Conservation (phyloP, 92 coral and sea anemone genomes). For the Zoanthus sansibaricus region DNA sequence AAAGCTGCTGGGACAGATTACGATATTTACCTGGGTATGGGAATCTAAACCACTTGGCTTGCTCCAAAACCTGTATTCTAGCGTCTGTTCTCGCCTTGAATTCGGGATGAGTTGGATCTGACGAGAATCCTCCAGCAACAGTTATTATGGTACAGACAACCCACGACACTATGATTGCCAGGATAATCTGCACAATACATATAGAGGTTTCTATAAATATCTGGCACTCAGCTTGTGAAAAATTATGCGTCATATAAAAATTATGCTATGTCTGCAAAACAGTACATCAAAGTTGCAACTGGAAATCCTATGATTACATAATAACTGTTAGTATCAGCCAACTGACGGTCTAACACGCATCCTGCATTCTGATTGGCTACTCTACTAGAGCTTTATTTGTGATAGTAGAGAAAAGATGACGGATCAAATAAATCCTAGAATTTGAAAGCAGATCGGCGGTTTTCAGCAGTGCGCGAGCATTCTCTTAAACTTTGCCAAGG, state of each 20-base stretch:
- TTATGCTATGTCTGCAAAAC: neutral
- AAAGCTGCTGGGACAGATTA: too few species aligned
- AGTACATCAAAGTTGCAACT: neutral
- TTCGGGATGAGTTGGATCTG: slow-evolving; percentile 51
- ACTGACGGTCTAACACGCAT: too few species aligned
- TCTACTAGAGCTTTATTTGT: too few species aligned
- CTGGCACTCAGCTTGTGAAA: neutral
- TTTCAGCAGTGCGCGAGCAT: too few species aligned
- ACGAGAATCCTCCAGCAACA: slow-evolving; percentile 77
- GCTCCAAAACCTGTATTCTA: slow-evolving; percentile 62
- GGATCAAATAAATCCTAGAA: too few species aligned
- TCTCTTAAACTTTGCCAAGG: too few species aligned
- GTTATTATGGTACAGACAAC: slow-evolving; percentile 83
- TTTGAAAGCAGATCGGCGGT: too few species aligned
- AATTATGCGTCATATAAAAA: neutral
- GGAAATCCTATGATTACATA: too few species aligned
- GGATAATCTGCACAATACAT: slow-evolving; percentile 65
- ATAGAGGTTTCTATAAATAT: too few species aligned
- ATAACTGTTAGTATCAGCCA: too few species aligned
- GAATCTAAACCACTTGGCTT: slow-evolving; percentile 92
- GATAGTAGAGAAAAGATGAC: too few species aligned
- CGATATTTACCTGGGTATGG: slow-evolving; percentile 87
- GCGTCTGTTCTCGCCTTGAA: slow-evolving; percentile 86
- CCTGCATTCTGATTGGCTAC: too few species aligned
- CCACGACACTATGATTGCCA: slow-evolving; percentile 88